Percentiles rank a stretch among this genome's conserved stretches.
Evolutionary conservation across 2,888 invertebrate genomes (phyloP).

Genomic region (Spicauda simplicius): DNA sequence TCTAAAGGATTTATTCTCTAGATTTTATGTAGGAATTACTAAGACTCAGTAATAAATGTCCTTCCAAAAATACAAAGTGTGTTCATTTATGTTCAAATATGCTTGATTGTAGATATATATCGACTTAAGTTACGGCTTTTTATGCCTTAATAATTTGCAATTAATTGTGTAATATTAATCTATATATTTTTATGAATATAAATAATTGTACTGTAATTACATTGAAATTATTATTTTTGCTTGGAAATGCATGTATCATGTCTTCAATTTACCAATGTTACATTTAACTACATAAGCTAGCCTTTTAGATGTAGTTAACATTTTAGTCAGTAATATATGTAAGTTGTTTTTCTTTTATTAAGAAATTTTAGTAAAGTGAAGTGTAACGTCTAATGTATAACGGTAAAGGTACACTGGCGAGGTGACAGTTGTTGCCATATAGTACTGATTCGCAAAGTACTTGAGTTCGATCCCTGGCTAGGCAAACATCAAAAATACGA

Average conservation of each 20-base stretch:
- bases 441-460: too few relatives aligned
- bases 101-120: background rate
- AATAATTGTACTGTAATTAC: background rate
- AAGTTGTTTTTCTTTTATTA: background rate
- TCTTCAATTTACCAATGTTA: background rate
- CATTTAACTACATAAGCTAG: background rate
- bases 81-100: slow-evolving; percentile 2
- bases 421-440: too few relatives aligned
- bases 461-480: too few relatives aligned
- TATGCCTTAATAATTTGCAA: background rate
- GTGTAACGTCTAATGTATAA: too few relatives aligned
- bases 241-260: background rate
- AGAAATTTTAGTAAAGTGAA: too few relatives aligned
- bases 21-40: too few relatives aligned
- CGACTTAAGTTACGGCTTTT: background rate
- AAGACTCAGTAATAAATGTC: background rate
- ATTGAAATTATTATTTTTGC: background rate
- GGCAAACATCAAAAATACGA: too few relatives aligned
- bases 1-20: too few relatives aligned
- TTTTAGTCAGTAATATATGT: background rate
- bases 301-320: background rate
- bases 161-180: background rate
- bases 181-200: background rate
- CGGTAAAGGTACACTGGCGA: too few relatives aligned
- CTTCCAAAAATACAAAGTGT: background rate